Evolutionary conservation across 2,797 vertebrate genomes (phyloP).

Genomic region (Lagocephalus sceleratus): DNA sequence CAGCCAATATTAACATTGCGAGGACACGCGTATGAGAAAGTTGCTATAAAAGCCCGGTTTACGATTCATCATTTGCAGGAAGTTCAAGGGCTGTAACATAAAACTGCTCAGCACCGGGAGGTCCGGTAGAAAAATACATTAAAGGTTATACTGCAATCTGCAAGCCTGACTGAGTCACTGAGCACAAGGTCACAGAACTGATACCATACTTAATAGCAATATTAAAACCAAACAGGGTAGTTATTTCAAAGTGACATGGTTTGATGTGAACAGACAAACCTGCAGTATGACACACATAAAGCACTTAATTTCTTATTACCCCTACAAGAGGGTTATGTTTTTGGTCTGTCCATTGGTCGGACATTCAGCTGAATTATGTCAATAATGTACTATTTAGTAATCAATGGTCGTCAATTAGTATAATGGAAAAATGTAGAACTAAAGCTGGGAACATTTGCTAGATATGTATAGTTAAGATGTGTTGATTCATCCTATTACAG

Average conservation of each 20-base stretch:
- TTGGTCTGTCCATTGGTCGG: too few relatives aligned
- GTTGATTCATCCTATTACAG: too few relatives aligned
- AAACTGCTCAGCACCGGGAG: slow-evolving; percentile 64
- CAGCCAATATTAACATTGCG: slow-evolving; percentile 62
- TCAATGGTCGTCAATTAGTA: too few relatives aligned
- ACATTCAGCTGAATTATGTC: too few relatives aligned
- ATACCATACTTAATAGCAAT: slow-evolving; percentile 47
- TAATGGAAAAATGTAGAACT: too few relatives aligned
- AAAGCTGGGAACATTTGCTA: too few relatives aligned
- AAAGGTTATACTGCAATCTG: slow-evolving; percentile 55
- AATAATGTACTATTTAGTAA: too few relatives aligned
- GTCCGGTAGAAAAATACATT: slow-evolving; percentile 40
- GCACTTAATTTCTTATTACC: too few relatives aligned
- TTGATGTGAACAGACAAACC: slow-evolving; percentile 9
- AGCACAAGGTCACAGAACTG: slow-evolving; percentile 56
- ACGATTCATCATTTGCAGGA: slow-evolving; percentile 66
- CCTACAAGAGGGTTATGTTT: too few relatives aligned
- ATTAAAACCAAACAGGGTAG: slow-evolving; percentile 49
- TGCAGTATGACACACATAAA: neutral
- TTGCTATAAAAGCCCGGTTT: slow-evolving; percentile 70
- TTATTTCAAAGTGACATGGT: slow-evolving; percentile 29
- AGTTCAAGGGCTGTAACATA: slow-evolving; percentile 74
- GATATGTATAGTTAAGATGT: too few relatives aligned
- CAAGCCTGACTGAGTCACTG: slow-evolving; percentile 52
- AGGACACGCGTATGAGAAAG: slow-evolving; percentile 52